Evolutionary conservation across 2,888 invertebrate species (phyloP).

Genomic region (Diaphora mendica): DNA sequence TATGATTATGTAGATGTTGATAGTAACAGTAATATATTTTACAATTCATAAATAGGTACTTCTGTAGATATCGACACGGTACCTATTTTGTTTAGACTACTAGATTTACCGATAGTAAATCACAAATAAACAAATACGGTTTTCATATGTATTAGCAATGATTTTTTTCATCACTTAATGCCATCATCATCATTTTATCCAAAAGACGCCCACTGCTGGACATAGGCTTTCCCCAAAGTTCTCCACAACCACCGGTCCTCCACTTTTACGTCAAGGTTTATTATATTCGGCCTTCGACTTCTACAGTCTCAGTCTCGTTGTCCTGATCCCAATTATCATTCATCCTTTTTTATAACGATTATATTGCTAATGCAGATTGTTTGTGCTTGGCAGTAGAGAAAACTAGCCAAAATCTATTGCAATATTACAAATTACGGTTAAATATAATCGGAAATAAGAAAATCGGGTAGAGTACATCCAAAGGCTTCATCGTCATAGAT

Average conservation of each 20-base stretch:
- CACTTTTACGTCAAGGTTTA: no score
- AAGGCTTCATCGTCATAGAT: no score
- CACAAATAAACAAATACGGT: not conserved
- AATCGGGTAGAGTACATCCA: not conserved
- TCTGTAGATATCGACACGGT: not conserved
- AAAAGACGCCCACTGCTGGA: no score
- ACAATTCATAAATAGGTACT: not conserved
- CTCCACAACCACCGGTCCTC: no score
- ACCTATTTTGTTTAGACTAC: not conserved
- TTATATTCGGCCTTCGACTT: not conserved
- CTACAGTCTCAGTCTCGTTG: not conserved
- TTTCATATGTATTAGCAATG: not conserved
- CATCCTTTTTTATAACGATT: not conserved
- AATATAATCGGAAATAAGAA: not conserved
- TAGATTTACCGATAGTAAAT: not conserved
- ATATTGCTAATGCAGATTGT: no score
- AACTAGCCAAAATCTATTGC: not conserved
- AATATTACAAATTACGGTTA: not conserved
- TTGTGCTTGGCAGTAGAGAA: not conserved
- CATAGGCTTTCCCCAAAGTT: no score
- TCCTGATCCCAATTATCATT: not conserved
- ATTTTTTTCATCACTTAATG: not conserved
- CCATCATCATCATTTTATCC: no score
- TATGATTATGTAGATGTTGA: constrained; percentile 1
- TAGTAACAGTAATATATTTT: not conserved